Percentiles rank a stretch among this genome's conserved stretches.
phyloP scores from a whole-genome alignment of 2,113 vertebrate species.

The Amphilophus citrinellus region DNA sequence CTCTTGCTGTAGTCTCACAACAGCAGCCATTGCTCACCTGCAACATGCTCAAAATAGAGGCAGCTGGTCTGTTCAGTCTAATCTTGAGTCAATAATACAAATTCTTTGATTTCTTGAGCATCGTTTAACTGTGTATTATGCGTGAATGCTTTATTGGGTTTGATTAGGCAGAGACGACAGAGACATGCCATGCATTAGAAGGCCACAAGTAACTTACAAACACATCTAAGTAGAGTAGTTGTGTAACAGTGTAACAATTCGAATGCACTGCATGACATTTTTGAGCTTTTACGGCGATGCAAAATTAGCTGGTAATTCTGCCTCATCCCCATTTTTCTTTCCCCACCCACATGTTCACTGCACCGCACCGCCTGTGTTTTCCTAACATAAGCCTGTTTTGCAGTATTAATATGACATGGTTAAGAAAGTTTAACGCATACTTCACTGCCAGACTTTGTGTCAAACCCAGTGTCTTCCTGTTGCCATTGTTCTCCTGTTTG shows the following conservation, averaged over 20 bases:
- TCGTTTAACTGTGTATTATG: neutral
- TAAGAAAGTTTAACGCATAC: neutral
- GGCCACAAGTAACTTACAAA: neutral
- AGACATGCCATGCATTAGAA: neutral
- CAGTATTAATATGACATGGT: neutral
- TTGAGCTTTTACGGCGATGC: neutral
- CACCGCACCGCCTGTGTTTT: neutral
- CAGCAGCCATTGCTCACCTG: neutral
- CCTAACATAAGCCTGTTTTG: neutral
- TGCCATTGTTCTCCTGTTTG: neutral
- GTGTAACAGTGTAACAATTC: neutral
- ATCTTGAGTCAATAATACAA: neutral
- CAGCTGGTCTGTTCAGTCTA: neutral
- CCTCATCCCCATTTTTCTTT: neutral
- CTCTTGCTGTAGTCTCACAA: neutral
- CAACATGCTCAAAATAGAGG: neutral
- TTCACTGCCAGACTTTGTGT: constrained; percentile 18
- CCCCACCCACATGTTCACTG: neutral
- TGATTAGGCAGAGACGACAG: neutral
- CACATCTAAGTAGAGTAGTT: neutral
- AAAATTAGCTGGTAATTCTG: neutral
- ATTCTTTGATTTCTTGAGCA: neutral
- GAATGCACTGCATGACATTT: neutral
- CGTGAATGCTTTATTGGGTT: neutral
- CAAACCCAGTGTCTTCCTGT: constrained; percentile 3